Evolutionary conservation across 2,113 vertebrate species (phyloP).

Genomic region (Corynorhinus townsendii): DNA sequence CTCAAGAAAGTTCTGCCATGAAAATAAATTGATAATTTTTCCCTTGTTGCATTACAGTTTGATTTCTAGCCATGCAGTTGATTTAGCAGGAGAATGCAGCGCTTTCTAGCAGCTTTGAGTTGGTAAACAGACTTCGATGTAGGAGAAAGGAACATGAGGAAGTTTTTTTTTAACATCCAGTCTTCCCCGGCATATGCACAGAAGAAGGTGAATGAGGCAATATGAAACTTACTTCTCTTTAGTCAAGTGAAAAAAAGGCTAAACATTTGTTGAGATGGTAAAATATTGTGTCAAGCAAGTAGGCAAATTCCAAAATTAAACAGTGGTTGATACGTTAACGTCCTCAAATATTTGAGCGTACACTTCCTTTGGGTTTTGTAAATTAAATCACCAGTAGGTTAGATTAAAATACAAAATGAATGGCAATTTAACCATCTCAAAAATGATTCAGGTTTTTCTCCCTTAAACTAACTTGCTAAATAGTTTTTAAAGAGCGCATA

Average conservation of each 20-base stretch:
- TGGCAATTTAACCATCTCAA: constrained; percentile 35
- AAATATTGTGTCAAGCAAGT: constrained; percentile 76
- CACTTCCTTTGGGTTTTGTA: constrained; percentile 70
- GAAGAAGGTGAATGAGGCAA: constrained; percentile 69
- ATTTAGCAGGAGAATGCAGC: constrained; percentile 70
- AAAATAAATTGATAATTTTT: constrained; percentile 83
- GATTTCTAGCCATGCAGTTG: constrained; percentile 76
- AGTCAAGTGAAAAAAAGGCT: constrained; percentile 69
- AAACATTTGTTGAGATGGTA: constrained; percentile 76
- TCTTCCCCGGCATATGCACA: constrained; percentile 73
- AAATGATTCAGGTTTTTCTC: constrained; percentile 20
- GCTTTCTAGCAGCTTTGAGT: constrained; percentile 68
- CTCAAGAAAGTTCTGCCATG: constrained; percentile 81
- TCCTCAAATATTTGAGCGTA: constrained; percentile 69
- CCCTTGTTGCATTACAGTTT: constrained; percentile 74
- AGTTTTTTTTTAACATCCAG: constrained; percentile 69
- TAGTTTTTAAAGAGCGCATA: background rate
- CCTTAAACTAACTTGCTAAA: background rate
- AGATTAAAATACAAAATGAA: constrained; percentile 71
- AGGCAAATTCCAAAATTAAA: constrained; percentile 74
- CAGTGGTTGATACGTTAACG: constrained; percentile 66
- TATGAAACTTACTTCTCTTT: constrained; percentile 70
- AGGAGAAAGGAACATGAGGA: constrained; percentile 70
- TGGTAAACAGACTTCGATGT: constrained; percentile 71
- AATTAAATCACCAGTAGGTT: constrained; percentile 72